Base-by-base conservation (phyloP, 1,140 invertebrate species). In the Conus betulinus region DNA sequence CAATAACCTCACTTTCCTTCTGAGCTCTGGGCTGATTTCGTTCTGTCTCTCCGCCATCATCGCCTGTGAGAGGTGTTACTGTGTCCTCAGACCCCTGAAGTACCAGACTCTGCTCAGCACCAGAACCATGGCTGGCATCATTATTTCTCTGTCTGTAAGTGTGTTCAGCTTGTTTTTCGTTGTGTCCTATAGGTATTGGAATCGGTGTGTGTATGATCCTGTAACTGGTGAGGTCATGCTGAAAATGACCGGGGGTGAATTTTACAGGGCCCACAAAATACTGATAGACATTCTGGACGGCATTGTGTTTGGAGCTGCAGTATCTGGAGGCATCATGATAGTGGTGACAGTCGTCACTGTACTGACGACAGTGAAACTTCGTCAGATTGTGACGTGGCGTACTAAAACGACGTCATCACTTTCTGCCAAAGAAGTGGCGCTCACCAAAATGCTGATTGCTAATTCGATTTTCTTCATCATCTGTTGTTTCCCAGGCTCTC, bases 381-480 rank as follows among this genome's bases (percentile, higher is more conserved):
- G 57, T 3, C 55, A 84, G 17, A 63, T n/a, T 15, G 57, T 63
- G 27, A 55, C 63, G 11, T 84, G 83, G 83, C 52, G 55, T n/a
- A 27, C n/a, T n/a, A n/a, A 63, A 11, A 84, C 67, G 6, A 17
- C 67, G 67, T 71, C 67, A 20, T 25, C n/a, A 8, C 25, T 57
- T 5, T 60, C 83, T 27, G n/a, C 83, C n/a, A 23, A n/a, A 5
- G 83, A 84, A 27, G 27, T 60, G 55, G 55, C 83, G n/a, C 55
- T 84, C 8, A 84, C 83, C 63, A 84, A 84, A 63, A 84, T 84
- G 83, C 27, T 84, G 83, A 60, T 84, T 5, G 55, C n/a, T 15
- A 57, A 55, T 15, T 60, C 83, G 0, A 57, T 84, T 4, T 63
- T 63, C 5, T 84, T 63, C n/a, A 57, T 84, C 25, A 39, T 84